Base-by-base conservation (phyloP, 1,140 invertebrate genomes). In the Leptonema lineaticorne region DNA sequence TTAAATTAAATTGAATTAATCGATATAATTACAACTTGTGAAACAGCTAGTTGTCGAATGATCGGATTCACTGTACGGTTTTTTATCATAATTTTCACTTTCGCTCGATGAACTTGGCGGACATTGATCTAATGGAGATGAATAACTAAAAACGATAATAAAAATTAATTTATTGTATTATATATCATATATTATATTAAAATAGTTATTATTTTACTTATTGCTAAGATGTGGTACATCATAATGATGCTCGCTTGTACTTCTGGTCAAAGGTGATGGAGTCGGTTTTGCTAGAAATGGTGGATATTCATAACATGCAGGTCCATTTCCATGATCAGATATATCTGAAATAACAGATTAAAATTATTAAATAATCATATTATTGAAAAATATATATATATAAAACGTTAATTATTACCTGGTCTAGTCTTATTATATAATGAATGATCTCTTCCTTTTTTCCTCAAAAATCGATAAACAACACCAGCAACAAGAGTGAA, bases 361-460 rank as follows among this genome's bases (percentile, higher is more conserved):
- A 33, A 16, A n/a, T 57, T 30, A 57, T 16, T 28, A 57, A 30
- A 28, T 57, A 1, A 6, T 29, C 9, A 28, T 57, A 28, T 28
- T 27, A 28, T 46, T 46, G 6, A 9, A 8, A 4, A 8, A 46
- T 46, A 16, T 46, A 9, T 7, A n/a, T 46, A 30, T 9, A 33
- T 59, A 30, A 60, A 33, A 20, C 41, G 18, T 62, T 37, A 37
- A 62, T 37, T 2, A 22, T 26, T 84, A 94, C 92, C 92, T 80
- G 90, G 92, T 58, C 90, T 88, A 37, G 92, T 90, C 86, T 93
- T 92, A 73, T 92, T 93, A 76, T 94, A 95, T 70, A 93, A 84
- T 48, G 90, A 89, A 75, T 90, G 89, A 75, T 92, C 89, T 69
- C 90, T 85, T 71, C 88, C 87, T 83, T 92, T 90, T 75, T 88